Evolutionary conservation across 1,140 invertebrate species (phyloP), one percentile per base, ranked within the genome.

Genomic region (Rhynchophorus ferrugineus): DNA sequence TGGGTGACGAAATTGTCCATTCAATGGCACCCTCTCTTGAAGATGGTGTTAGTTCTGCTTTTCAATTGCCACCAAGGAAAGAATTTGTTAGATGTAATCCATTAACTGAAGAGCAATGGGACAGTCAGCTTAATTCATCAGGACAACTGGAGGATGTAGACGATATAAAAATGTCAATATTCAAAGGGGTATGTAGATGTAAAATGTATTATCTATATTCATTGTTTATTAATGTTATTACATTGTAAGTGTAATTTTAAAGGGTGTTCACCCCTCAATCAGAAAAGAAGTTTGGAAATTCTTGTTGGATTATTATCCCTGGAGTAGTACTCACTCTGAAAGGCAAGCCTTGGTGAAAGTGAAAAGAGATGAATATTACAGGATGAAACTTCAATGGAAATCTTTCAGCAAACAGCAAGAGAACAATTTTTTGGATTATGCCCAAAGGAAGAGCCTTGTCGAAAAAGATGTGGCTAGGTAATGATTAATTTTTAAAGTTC

Each of bases 371-470:
- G 89, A 95, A 66, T 98, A 99, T 73, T 93, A 87, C 69, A 78
- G 78, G 42, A 98, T 98, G 91, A 98, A 98, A 69, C 75, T 89
- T 7, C 96, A 99, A 70, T 99, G 96, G 96, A 82, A 85, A 59
- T 86, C 87, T 1, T 91, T 99, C 69, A 85, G 84, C 3, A 73
- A 79, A 33, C 80, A 79, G 3, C 96, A 99, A 72, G 92, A 98
- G 67, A 77, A 78, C 0, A 79, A 92, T 59, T 98, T 98, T 74
- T 78, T 84, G 17, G 82, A 87, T 59, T 95, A 89, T 64, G 79
- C 87, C 48, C 94, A 98, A 58, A 77, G 91, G 57, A 95, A 97
- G 75, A 92, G 83, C 71, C 76, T 98, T 46, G 94, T 98, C 58
- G 95, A 98, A 63, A 99, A 99, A 74, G 96, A 99, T 75, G 95